Conservation (phyloP, 2,113 vertebrate species). For the Arenaria interpres region DNA sequence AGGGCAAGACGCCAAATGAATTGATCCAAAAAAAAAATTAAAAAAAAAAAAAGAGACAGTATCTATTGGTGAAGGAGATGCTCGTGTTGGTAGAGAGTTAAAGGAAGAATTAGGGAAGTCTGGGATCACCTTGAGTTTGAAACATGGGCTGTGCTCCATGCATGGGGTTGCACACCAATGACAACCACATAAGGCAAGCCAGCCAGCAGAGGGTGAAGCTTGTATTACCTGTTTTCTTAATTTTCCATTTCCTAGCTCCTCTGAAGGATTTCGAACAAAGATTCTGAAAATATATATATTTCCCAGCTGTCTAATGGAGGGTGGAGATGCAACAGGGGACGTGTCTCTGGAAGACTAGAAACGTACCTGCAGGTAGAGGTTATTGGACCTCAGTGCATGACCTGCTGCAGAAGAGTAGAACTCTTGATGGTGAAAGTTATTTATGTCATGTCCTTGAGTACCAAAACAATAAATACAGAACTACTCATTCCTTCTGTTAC, state of each 20-base stretch:
- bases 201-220: too few relatives aligned
- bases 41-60: not conserved
- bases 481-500: not conserved
- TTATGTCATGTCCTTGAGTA: not conserved
- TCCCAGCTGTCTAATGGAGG: not conserved
- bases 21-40: not conserved
- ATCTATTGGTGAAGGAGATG: not conserved
- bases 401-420: not conserved
- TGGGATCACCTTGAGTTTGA: not conserved
- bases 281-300: not conserved
- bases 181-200: not conserved
- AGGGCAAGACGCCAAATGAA: not conserved
- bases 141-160: not conserved
- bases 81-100: not conserved
- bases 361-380: not conserved
- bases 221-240: not conserved
- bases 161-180: not conserved
- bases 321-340: not conserved
- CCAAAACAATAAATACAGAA: not conserved
- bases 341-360: not conserved
- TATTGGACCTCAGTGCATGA: not conserved
- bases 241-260: not conserved
- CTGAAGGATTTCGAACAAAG: not conserved
- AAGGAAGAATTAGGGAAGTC: not conserved
- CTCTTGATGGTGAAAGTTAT: not conserved